Evolutionary conservation across 2,888 invertebrate genomes (phyloP), one percentile per base, ranked within the genome.

Genomic region (Seira ritae): DNA sequence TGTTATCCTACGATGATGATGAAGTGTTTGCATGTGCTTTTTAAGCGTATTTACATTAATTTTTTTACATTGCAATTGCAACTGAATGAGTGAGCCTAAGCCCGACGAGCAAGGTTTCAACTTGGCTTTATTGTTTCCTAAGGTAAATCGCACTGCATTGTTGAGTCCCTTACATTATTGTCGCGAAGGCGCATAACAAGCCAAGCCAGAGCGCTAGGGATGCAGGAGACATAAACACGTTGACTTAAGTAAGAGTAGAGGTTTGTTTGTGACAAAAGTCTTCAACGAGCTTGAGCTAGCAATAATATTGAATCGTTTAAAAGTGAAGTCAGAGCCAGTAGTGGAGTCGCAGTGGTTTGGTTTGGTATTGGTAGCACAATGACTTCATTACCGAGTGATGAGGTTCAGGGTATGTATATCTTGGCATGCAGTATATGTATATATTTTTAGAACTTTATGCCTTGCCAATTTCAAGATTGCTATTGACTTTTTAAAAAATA

Each of bases 61-160:
- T 31, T 31, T 31, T 31, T 31, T n/a, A n/a, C n/a, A n/a, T n/a
- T n/a, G n/a, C n/a, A n/a, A n/a, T n/a, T n/a, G n/a, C n/a, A n/a
- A n/a, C n/a, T n/a, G n/a, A n/a, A n/a, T n/a, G n/a, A n/a, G n/a
- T n/a, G n/a, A n/a, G n/a, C n/a, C n/a, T n/a, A n/a, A n/a, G n/a
- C n/a, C n/a, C n/a, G n/a, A n/a, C n/a, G 42, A 55, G 55, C 55
- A 55, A 55, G 55, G 55, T 55, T 55, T 55, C 55, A 55, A 17
- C 55, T 31, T 31, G 8, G 31, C 31, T 31, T 31, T 8, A 31
- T 31, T 31, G 31, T 31, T 31, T 4, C 3, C 8, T 17, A 55
- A 12, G 15, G 6, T 55, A 55, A 55, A 17, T 17, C 55, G 17
- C 55, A 12, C 8, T 8, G 55, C 55, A 55, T 55, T 55, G 55